Conservation (phyloP, 2,797 vertebrate genomes). For the Rhinatrema bivittatum region DNA sequence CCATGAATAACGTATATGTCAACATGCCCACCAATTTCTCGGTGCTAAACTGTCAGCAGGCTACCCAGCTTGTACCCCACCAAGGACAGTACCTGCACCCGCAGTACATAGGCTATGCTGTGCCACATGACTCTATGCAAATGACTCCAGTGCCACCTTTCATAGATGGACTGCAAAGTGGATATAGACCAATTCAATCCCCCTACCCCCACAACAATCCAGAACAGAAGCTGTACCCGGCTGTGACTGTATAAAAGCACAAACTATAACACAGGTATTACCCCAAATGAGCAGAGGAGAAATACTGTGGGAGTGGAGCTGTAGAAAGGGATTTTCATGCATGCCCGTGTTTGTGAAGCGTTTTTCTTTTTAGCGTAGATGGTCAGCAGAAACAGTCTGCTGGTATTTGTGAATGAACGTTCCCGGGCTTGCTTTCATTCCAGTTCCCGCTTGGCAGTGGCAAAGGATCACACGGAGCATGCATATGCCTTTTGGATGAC, state of each 20-base stretch:
- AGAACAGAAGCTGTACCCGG: constrained; percentile 86
- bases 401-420: no score
- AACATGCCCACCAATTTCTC: constrained; percentile 98
- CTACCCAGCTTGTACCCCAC: constrained; percentile 90
- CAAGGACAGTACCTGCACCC: constrained; percentile 92
- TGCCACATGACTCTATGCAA: constrained; percentile 72
- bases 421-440: constrained; percentile 35
- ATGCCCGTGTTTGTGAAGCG: constrained; percentile 21
- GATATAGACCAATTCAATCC: constrained; percentile 84
- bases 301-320: constrained; percentile 7
- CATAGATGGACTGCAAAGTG: constrained; percentile 74
- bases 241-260: constrained; percentile 86
- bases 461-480: constrained; percentile 9
- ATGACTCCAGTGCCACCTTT: constrained; percentile 62
- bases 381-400: constrained; percentile 20
- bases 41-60: constrained; percentile 94
- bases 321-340: constrained; percentile 11
- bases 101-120: constrained; percentile 83
- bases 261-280: not conserved
- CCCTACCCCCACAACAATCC: constrained; percentile 74
- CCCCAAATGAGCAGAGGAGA: not conserved
- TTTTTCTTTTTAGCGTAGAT: constrained; percentile 24
- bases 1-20: constrained; percentile 83
- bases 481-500: constrained; percentile 11
- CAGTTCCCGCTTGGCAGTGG: constrained; percentile 18